Conservation (phyloP, 2,113 vertebrate species). For the Prolemur simus region DNA sequence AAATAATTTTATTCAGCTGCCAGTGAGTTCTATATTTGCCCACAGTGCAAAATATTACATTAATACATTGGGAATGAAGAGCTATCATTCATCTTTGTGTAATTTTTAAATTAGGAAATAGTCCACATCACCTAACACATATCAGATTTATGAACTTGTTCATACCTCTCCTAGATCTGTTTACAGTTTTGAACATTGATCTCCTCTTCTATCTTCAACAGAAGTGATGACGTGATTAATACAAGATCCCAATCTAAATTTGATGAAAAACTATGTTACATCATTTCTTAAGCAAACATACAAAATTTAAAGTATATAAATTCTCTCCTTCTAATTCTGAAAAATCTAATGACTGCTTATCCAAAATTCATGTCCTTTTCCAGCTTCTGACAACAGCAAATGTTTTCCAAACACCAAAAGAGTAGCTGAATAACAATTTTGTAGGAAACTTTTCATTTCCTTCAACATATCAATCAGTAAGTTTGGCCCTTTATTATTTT, state of each 20-base stretch:
- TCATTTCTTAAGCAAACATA: not conserved
- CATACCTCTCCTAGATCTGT: not conserved
- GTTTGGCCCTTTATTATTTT: not conserved
- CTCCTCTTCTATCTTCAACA: not conserved
- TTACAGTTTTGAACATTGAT: not conserved
- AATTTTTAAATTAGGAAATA: conserved; percentile 32
- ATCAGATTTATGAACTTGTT: not conserved
- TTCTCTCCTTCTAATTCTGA: not conserved
- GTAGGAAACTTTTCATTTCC: not conserved
- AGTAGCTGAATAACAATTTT: not conserved
- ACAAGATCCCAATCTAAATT: not conserved
- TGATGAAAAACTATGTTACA: not conserved
- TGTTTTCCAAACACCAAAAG: not conserved
- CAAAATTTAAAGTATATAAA: not conserved
- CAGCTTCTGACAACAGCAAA: not conserved
- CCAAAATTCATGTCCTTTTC: not conserved
- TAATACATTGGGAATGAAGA: not conserved
- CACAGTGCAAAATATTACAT: not conserved
- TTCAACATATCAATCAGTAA: not conserved
- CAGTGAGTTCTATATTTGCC: conserved; percentile 2
- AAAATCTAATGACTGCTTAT: not conserved
- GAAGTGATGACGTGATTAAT: not conserved
- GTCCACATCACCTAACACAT: not conserved
- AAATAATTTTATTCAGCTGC: not conserved
- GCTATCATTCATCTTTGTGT: not conserved